Evolutionary conservation across 1,140 invertebrate species (phyloP).

Genomic region (Monochamus saltuarius): DNA sequence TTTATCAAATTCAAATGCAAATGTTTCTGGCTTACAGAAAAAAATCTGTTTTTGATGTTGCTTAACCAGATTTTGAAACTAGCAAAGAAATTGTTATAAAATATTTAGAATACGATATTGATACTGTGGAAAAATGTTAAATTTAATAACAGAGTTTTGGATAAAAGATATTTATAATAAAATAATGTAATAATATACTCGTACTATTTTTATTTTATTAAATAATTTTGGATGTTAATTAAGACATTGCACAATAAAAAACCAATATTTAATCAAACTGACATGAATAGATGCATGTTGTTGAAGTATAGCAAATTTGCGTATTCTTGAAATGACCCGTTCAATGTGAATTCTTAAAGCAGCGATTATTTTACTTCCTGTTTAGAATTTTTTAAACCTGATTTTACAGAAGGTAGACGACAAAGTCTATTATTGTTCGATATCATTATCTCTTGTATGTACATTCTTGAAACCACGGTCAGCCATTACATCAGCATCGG

Average conservation of each 20-base stretch:
- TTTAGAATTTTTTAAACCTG: slow-evolving; percentile 17
- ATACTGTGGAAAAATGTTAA: neutral
- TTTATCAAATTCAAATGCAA: slow-evolving; percentile 54
- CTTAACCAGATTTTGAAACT: slow-evolving; percentile 28
- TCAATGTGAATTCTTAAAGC: slow-evolving; percentile 52
- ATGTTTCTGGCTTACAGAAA: slow-evolving; percentile 49
- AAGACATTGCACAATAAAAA: no score
- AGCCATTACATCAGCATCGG: slow-evolving; percentile 42
- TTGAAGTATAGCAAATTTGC: slow-evolving; percentile 49
- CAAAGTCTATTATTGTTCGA: slow-evolving; percentile 38
- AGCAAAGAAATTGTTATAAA: slow-evolving; percentile 34
- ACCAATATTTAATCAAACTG: no score
- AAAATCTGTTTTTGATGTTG: slow-evolving; percentile 25
- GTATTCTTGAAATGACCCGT: slow-evolving; percentile 45
- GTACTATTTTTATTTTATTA: no score
- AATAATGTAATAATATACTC: no score
- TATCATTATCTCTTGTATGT: slow-evolving; percentile 31
- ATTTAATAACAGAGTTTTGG: slow-evolving; percentile 9
- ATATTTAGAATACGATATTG: slow-evolving; percentile 11
- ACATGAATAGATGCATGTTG: no score
- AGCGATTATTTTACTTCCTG: slow-evolving; percentile 46
- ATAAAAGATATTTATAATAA: slow-evolving; percentile 5
- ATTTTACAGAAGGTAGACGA: slow-evolving; percentile 42
- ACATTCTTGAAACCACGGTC: slow-evolving; percentile 50
- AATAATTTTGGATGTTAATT: no score